phyloP scores from a whole-genome alignment of 2,888 invertebrate species.

The Drosophila quinaria region DNA sequence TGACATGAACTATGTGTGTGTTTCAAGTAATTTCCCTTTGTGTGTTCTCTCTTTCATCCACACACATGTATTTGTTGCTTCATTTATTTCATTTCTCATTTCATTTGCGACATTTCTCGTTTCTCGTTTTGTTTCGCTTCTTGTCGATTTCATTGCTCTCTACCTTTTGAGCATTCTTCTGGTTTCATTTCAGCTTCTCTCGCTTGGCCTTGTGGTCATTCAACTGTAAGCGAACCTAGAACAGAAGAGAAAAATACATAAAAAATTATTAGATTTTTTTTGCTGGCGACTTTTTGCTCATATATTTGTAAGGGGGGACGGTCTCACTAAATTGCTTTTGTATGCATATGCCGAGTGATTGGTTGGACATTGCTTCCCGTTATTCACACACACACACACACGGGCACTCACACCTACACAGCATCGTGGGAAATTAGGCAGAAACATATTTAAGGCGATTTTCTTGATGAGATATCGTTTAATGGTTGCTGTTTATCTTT shows the following conservation, averaged over 20 bases:
- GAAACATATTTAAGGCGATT: conserved; percentile 81
- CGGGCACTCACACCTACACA: conserved; percentile 27
- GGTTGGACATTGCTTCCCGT: conserved; percentile 32
- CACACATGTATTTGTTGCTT: conserved; percentile 52
- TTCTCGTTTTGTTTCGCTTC: conserved; percentile 40
- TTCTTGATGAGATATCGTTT: conserved; percentile 77
- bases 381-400: conserved; percentile 1
- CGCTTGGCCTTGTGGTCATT: conserved; percentile 71
- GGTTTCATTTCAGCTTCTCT: conserved; percentile 47
- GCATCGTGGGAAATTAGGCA: conserved; percentile 76
- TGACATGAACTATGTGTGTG: conserved; percentile 27
- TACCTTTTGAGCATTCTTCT: conserved; percentile 54
- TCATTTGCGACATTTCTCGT: conserved; percentile 52
- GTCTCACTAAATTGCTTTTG: conserved; percentile 73
- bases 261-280: conserved; percentile 71
- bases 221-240: conserved; percentile 72
- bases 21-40: conserved; percentile 59
- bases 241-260: conserved; percentile 60
- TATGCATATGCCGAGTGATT: conserved; percentile 72
- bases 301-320: conserved; percentile 12
- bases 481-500: conserved; percentile 70
- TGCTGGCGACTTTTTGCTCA: conserved; percentile 44
- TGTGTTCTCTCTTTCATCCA: conserved; percentile 13
- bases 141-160: conserved; percentile 26
- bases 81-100: conserved; percentile 59